Evolutionary conservation across 2,888 invertebrate genomes (phyloP).

Genomic region (Oasisia sp.): DNA sequence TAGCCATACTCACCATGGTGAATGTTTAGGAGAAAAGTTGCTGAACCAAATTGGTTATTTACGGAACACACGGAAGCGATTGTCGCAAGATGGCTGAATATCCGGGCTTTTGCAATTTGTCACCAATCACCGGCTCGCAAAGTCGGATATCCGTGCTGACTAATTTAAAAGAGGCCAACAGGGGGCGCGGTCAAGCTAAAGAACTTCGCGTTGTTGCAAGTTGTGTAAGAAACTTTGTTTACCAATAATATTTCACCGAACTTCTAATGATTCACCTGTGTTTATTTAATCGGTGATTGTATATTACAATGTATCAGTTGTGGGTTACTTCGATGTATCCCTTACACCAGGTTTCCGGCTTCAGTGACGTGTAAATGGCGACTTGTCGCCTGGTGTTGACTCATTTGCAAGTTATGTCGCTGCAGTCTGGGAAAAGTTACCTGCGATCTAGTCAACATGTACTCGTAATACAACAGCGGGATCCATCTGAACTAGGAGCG

Average conservation of each 20-base stretch:
- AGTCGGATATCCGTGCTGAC: background rate
- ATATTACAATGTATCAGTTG: background rate
- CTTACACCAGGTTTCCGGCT: background rate
- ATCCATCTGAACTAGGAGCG: background rate
- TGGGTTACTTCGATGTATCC: background rate
- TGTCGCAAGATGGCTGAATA: constrained; percentile 12
- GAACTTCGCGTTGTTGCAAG: background rate
- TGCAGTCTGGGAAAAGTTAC: background rate
- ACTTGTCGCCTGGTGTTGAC: background rate
- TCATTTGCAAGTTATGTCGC: constrained; percentile 17
- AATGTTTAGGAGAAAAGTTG: constrained; percentile 6
- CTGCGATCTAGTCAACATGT: background rate
- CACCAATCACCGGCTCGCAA: background rate
- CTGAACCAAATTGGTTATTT: constrained; percentile 3
- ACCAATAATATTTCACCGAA: background rate
- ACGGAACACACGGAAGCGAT: constrained; percentile 7
- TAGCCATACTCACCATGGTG: constrained; percentile 4
- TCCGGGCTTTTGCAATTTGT: constrained; percentile 17
- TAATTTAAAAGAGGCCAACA: constrained; percentile 13
- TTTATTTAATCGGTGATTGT: background rate
- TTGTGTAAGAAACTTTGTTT: constrained; percentile 10
- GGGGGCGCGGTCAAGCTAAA: background rate
- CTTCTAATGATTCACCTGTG: background rate
- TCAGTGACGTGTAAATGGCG: constrained; percentile 17
- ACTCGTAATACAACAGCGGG: background rate